Conservation (phyloP, 2,113 vertebrate species). For the Urocitellus parryii region DNA sequence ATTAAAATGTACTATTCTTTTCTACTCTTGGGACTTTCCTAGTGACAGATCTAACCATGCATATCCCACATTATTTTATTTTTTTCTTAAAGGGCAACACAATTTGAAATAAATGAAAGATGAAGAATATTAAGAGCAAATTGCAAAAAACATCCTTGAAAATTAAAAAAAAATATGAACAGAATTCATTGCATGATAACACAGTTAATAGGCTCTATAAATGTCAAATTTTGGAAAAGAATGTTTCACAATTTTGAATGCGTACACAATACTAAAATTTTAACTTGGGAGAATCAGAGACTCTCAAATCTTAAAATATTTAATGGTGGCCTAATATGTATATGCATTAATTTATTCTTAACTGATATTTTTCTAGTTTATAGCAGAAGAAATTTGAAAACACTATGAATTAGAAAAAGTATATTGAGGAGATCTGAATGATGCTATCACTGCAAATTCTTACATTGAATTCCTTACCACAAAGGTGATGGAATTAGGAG, state of each 20-base stretch:
- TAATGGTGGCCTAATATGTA: not conserved
- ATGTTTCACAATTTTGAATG: not conserved
- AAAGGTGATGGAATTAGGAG: not conserved
- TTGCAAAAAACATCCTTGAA: not conserved
- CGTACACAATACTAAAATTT: not conserved
- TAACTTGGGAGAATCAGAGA: not conserved
- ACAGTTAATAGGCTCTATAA: not conserved
- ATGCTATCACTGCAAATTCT: not conserved
- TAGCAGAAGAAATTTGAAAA: not conserved
- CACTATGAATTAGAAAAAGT: not conserved
- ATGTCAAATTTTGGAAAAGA: not conserved
- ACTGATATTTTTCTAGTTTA: not conserved
- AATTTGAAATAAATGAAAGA: not conserved
- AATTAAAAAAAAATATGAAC: not conserved
- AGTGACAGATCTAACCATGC: not conserved
- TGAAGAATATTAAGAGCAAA: not conserved
- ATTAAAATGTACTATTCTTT: not conserved
- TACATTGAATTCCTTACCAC: not conserved
- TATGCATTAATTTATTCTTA: not conserved
- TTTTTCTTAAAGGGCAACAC: not conserved
- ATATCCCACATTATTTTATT: not conserved
- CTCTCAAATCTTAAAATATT: not conserved
- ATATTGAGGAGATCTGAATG: not conserved
- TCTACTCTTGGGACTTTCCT: not conserved
- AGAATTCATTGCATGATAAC: fast-evolving